Percentiles rank a stretch among this genome's conserved stretches.
Conservation (phyloP, 2,797 vertebrate genomes). For the Sphaeramia orbicularis region DNA sequence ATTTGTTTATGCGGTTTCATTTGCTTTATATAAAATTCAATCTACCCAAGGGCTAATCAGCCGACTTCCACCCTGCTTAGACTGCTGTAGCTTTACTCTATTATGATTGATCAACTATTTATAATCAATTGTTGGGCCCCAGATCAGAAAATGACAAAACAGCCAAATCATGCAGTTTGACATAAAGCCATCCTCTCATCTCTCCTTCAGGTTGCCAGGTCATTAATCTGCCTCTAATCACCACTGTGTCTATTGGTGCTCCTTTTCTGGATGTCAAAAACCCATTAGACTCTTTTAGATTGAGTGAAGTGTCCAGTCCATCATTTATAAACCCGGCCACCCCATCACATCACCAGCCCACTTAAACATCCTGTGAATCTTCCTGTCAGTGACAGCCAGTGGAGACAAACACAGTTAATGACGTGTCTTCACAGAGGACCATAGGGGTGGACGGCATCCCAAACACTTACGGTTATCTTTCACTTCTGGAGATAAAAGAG, state of each 20-base stretch:
- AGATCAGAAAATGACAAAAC: constrained; percentile 49
- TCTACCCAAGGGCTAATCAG: constrained; percentile 46
- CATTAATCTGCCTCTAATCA: constrained; percentile 64
- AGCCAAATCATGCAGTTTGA: constrained; percentile 33
- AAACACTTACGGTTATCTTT: background rate
- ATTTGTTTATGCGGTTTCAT: constrained; percentile 71
- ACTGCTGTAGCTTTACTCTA: constrained; percentile 30
- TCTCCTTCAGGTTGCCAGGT: constrained; percentile 29
- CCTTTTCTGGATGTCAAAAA: constrained; percentile 55
- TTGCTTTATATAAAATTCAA: constrained; percentile 53
- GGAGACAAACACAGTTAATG: constrained; percentile 9
- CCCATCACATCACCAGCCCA: constrained; percentile 36
- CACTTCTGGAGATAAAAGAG: too few species aligned
- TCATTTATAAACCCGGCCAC: constrained; percentile 36
- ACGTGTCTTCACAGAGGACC: background rate
- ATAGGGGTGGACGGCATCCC: background rate
- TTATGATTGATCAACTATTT: constrained; percentile 57
- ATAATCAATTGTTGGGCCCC: constrained; percentile 48
- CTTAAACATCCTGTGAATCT: constrained; percentile 53
- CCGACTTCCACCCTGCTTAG: constrained; percentile 27
- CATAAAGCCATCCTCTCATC: constrained; percentile 26
- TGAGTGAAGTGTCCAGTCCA: constrained; percentile 39
- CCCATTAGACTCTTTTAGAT: constrained; percentile 55
- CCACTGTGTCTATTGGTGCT: constrained; percentile 35
- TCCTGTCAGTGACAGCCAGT: constrained; percentile 32